These are phyloP conservation scores for Tupaia tana DNA, from an alignment of 2,113 vertebrate species.

Conservation along the genomic window DNA sequence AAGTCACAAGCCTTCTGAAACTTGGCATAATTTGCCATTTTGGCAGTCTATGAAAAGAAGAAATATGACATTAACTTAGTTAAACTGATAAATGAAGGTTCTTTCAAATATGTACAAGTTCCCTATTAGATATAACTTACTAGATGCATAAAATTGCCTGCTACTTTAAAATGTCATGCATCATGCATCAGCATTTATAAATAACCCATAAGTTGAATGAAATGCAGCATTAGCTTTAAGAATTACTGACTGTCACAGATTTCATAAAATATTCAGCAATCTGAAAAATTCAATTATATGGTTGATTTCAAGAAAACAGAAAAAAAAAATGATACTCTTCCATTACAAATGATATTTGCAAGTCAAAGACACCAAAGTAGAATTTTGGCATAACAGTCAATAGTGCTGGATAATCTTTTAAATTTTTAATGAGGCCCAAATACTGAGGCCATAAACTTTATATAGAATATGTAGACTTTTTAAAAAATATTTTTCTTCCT, in stretches of 20 bases:
- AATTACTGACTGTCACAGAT: slow-evolving; percentile 53
- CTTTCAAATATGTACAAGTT: slow-evolving; percentile 59
- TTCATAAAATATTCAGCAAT: slow-evolving; percentile 75
- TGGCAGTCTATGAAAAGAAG: slow-evolving; percentile 93
- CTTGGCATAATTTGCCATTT: slow-evolving; percentile 99
- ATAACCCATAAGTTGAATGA: slow-evolving; percentile 56
- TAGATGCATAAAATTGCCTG: slow-evolving; percentile 53
- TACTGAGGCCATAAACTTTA: slow-evolving; percentile 19
- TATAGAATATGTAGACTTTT: background rate
- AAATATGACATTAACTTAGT: slow-evolving; percentile 73
- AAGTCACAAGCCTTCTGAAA: slow-evolving; percentile 98
- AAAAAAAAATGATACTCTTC: slow-evolving; percentile 67
- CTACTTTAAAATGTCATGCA: slow-evolving; percentile 52
- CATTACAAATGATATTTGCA: slow-evolving; percentile 45
- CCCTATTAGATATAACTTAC: slow-evolving; percentile 5
- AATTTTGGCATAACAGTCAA: slow-evolving; percentile 29
- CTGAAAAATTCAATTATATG: slow-evolving; percentile 74
- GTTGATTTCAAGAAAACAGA: slow-evolving; percentile 63
- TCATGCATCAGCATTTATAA: slow-evolving; percentile 63
- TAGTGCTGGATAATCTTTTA: slow-evolving; percentile 34
- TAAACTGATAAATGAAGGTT: slow-evolving; percentile 62
- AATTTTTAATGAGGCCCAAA: background rate
- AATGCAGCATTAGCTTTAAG: slow-evolving; percentile 44
- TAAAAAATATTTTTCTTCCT: background rate
- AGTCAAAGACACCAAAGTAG: slow-evolving; percentile 29